phyloP scores from a whole-genome alignment of 2,113 vertebrate genomes.

The Patagioenas fasciata region DNA sequence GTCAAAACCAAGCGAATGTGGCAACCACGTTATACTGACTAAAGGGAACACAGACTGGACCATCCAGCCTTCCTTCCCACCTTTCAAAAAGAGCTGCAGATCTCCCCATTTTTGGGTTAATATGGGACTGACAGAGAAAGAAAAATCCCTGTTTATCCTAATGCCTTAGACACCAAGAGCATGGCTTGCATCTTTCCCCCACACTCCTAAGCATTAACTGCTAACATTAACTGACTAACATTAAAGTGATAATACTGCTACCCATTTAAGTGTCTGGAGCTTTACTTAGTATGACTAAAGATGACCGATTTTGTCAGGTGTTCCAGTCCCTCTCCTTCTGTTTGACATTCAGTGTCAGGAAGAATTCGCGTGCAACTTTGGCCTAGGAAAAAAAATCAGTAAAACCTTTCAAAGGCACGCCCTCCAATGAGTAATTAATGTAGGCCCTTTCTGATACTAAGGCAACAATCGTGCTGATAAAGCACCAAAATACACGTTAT shows the following conservation, averaged over 20 bases:
- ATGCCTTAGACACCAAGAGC: background rate
- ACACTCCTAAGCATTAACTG: background rate
- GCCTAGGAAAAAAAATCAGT: background rate
- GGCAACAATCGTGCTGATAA: background rate
- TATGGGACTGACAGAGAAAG: background rate
- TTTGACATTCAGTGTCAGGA: background rate
- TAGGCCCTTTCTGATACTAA: background rate
- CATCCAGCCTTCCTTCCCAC: background rate
- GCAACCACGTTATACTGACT: background rate
- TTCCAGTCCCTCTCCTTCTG: background rate
- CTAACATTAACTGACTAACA: background rate
- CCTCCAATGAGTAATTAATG: background rate
- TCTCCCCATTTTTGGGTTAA: background rate
- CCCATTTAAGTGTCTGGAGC: background rate
- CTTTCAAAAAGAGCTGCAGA: background rate
- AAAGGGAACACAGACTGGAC: background rate
- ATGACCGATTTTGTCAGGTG: background rate
- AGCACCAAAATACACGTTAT: rapidly evolving
- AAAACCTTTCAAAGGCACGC: background rate
- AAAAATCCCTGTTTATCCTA: background rate
- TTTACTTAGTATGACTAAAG: background rate
- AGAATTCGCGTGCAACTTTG: background rate
- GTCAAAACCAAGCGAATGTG: background rate
- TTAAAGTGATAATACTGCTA: background rate
- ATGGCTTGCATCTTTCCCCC: background rate